Evolutionary conservation across 2,888 invertebrate species (phyloP), one percentile per base, ranked within the genome.

Genomic region (Eupithecia inturbata): DNA sequence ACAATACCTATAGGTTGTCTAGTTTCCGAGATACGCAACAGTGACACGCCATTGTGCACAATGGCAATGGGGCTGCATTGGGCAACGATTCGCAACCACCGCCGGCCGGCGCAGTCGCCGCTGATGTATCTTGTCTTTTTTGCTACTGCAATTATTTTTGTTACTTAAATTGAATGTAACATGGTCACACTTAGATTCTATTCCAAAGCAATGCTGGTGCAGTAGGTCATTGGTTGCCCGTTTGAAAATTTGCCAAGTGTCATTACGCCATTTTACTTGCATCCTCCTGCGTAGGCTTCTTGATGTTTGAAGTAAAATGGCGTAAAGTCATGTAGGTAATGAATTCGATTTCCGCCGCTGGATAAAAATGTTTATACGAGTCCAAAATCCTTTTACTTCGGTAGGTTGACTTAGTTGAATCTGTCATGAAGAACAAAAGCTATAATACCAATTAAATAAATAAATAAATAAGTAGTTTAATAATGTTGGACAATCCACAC

Each of bases 51-150:
- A 31, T 19, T 1, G 62, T 73, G 71, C 72, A 78, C 78, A 78
- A 74, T 78, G 77, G 74, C 77, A 75, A 72, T 73, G 71, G 53
- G 83, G 82, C 86, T 82, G 77, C 74, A 79, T 87, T 85, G 80
- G 75, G 75, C 76, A 83, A 83, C 60, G 26, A 73, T 83, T 81
- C 78, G 77, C 62, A 72, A 74, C 76, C 68, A 5, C 19, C 10
- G 67, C 69, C n/a, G 68, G 71, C n/a, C n/a, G n/a, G n/a, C n/a
- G n/a, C n/a, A n/a, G 33, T 16, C 28, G 31, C 19, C 2, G 28
- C 16, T 62, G 62, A 62, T 19, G 62, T 62, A 57, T 62, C 31
- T 62, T 62, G 60, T 19, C 31, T 62, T 62, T 28, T 39, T 62
- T 31, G 22, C 53, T 22, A 53, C 28, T 31, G 1, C 16, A 26